These are phyloP conservation scores for Zosterops pallidus DNA, from an alignment of 2,113 vertebrate genomes.

Conservation along the genomic window DNA sequence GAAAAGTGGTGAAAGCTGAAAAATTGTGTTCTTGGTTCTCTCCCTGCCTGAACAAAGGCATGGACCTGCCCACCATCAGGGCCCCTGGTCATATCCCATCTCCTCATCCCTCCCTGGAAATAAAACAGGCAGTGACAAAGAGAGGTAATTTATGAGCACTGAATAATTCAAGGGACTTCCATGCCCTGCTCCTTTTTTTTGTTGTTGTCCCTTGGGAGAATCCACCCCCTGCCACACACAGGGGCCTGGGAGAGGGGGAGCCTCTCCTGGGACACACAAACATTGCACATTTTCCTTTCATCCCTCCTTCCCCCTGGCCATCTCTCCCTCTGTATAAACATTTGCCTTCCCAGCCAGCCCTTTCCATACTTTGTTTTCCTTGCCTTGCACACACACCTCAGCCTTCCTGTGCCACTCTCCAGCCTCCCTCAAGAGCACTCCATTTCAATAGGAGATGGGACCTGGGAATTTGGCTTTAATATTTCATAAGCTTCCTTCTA, in stretches of 20 bases:
- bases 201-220: background rate
- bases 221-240: background rate
- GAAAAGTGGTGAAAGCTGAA: background rate
- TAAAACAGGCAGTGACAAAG: background rate
- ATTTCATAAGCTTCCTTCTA: conserved; percentile 54
- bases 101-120: background rate
- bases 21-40: background rate
- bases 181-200: background rate
- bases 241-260: background rate
- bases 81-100: background rate
- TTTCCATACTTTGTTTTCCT: background rate
- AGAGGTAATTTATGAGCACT: background rate
- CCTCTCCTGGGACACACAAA: background rate
- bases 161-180: conserved; percentile 23
- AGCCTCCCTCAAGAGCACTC: conserved; percentile 9
- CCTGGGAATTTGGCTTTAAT: conserved; percentile 54
- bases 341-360: background rate
- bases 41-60: background rate
- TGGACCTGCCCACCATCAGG: background rate
- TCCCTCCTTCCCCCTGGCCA: background rate
- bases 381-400: background rate
- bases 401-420: background rate
- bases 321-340: background rate
- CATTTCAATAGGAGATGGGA: conserved; percentile 34
- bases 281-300: background rate